Evolutionary conservation across 1,140 invertebrate species (phyloP), one percentile per base, ranked within the genome.

Genomic region (Ectropis grisescens): DNA sequence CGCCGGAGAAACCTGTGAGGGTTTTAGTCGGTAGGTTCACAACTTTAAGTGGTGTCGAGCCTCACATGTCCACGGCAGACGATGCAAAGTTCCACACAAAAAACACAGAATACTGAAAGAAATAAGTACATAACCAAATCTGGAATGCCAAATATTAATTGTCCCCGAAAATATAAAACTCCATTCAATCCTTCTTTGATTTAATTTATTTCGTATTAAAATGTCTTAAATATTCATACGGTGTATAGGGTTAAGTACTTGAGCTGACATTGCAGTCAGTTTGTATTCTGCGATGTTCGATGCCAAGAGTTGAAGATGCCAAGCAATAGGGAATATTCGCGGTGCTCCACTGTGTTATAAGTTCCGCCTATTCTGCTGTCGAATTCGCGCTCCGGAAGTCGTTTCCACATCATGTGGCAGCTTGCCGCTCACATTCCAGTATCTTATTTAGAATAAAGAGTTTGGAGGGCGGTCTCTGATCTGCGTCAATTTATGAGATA

Each of bases 251-350:
- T 43, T 55, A 57, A 56, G 66, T 67, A 57, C 58, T 67, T 69
- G 69, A 58, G 58, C 66, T 71, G 66, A 72, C 64, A 67, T 38
- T 41, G 61, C 57, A 64, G 48, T 61, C 39, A 44, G 55, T 51
- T 44, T 50, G 51, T 59, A 52, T 64, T 57, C 3, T 19, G 8
- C 57, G 52, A 69, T 44, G 58, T 65, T 60, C 46, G 59, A 76
- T 79, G 74, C 74, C 74, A 79, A 79, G 49, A 74, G 58, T 55
- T 49, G 50, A 54, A 72, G 65, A 76, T 74, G 74, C 71, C 74
- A 79, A 74, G 68, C 66, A 75, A 74, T 75, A 74, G 65, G 71
- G 67, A 71, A 76, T 76, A 72, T 60, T 37, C 48, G 48, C 31
- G 47, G 50, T n/a, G n/a, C n/a, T n/a, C n/a, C n/a, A n/a, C 44